Base-by-base conservation (phyloP, 2,888 invertebrate genomes). In the Drosophila kanekoi region DNA sequence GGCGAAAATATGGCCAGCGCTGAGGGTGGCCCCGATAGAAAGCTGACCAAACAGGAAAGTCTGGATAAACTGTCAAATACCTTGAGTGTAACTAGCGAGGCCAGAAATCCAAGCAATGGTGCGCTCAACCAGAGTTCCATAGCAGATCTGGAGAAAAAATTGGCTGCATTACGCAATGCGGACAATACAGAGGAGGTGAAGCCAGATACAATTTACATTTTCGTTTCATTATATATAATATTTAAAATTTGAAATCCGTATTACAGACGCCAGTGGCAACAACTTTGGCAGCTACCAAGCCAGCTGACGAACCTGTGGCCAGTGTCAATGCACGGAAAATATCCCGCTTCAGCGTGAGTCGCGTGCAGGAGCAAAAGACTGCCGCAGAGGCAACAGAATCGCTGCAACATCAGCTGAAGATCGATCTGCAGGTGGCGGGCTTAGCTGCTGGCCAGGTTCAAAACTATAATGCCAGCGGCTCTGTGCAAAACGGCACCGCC, bases 111-210 rank as follows among this genome's bases (percentile, higher is more conserved):
- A 1, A 80, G 72, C 52, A 88, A 88, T 40, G 88, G 89, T 11
- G 84, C 89, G 8, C 47, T 83, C 1, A 83, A 87, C 47, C 87
- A 88, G 60, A 91, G 72, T 52, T 91, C 91, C 1, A 79, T 94
- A 53, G 94, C 93, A 1, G 94, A 94, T 89, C 90, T 94, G 9
- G 94, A 94, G 73, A 94, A 94, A 59, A 94, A 94, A 77, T 90
- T 94, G 58, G 93, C 93, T 3, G 93, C 94, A 65, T 81, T 94
- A 60, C 94, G 94, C 57, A 88, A 83, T 71, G 63, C 76, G 9
- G 91, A 91, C 44, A 86, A 84, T 43, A 18, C 80, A 35, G 91
- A 90, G 51, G 90, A 91, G 81, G 90, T 87, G 52, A 57, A 11
- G 1, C 9, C 2, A 20, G 8, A 41, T 14, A 1, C n/a, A 10